Conservation (phyloP, 2,888 invertebrate species). For the Himalopsyche tibetana region DNA sequence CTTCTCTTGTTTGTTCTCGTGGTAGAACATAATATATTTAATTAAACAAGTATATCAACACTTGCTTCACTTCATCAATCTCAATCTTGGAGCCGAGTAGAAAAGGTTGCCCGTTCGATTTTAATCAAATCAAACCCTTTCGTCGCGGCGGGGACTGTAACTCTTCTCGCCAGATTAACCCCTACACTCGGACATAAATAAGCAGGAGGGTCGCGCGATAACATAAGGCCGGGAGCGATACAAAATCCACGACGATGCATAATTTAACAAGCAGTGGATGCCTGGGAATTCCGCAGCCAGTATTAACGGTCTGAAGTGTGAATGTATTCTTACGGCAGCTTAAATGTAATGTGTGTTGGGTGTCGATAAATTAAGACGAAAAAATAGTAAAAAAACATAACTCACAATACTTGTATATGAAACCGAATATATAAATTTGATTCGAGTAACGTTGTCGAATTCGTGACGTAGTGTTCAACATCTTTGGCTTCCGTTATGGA, state of each 20-base stretch:
- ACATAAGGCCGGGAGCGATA: slow-evolving; percentile 50
- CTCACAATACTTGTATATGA: no score
- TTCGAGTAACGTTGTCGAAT: no score
- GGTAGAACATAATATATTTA: neutral
- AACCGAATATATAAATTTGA: no score
- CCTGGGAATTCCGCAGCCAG: slow-evolving; percentile 35
- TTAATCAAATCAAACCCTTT: slow-evolving; percentile 48
- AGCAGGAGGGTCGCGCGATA: slow-evolving; percentile 56
- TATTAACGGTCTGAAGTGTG: neutral
- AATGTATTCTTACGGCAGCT: neutral
- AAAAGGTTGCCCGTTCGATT: slow-evolving; percentile 36
- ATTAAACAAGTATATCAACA: slow-evolving; percentile 15
- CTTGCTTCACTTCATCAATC: slow-evolving; percentile 22
- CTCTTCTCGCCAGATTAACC: slow-evolving; percentile 64
- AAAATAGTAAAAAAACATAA: no score
- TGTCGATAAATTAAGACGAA: no score
- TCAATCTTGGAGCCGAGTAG: neutral
- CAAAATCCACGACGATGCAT: slow-evolving; percentile 58
- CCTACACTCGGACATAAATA: slow-evolving; percentile 59
- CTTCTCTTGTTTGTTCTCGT: no score
- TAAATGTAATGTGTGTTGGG: neutral
- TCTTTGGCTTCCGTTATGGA: no score
- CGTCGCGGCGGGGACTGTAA: slow-evolving; percentile 56
- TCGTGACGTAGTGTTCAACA: no score
- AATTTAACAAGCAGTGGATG: slow-evolving; percentile 51